phyloP scores from a whole-genome alignment of 1,140 invertebrate species.

The Cydia strobilella region DNA sequence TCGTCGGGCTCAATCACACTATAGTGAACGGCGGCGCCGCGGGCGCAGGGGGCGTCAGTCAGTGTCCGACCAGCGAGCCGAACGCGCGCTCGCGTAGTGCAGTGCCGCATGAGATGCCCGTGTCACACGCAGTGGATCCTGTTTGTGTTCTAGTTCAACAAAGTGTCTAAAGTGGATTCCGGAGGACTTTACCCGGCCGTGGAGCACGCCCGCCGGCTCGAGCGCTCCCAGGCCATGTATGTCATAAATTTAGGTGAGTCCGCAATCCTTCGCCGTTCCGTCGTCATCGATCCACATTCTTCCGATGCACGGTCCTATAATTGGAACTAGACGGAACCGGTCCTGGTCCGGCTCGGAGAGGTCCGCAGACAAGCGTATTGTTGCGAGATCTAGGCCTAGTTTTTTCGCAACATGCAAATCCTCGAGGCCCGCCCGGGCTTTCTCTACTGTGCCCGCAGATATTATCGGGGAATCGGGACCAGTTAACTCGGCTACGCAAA shows the following conservation, averaged over 20 bases:
- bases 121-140: slow-evolving; percentile 62
- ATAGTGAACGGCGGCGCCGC: slow-evolving; percentile 27
- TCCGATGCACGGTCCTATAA: slow-evolving; percentile 51
- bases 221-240: slow-evolving; percentile 78
- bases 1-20: slow-evolving; percentile 35
- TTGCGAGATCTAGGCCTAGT: slow-evolving; percentile 48
- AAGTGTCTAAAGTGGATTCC: slow-evolving; percentile 75
- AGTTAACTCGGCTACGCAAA: slow-evolving; percentile 41
- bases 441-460: slow-evolving; percentile 40
- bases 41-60: slow-evolving; percentile 39
- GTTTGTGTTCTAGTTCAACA: slow-evolving; percentile 64
- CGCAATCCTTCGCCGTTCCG: slow-evolving; percentile 54
- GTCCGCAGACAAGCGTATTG: slow-evolving; percentile 34
- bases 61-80: slow-evolving; percentile 63
- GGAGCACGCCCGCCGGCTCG: slow-evolving; percentile 74
- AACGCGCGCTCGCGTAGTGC: slow-evolving; percentile 52
- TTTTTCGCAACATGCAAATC: slow-evolving; percentile 51
- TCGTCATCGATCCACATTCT: slow-evolving; percentile 57
- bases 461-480: slow-evolving; percentile 19
- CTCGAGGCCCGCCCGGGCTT: slow-evolving; percentile 44
- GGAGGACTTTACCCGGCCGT: slow-evolving; percentile 72
- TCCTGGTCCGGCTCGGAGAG: slow-evolving; percentile 49
- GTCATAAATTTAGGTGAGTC: slow-evolving; percentile 79
- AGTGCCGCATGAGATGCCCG: slow-evolving; percentile 69
- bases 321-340: slow-evolving; percentile 69